Evolutionary conservation across 2,888 invertebrate species (phyloP), one percentile per base, ranked within the genome.

Genomic region (Anarsia innoxiella): DNA sequence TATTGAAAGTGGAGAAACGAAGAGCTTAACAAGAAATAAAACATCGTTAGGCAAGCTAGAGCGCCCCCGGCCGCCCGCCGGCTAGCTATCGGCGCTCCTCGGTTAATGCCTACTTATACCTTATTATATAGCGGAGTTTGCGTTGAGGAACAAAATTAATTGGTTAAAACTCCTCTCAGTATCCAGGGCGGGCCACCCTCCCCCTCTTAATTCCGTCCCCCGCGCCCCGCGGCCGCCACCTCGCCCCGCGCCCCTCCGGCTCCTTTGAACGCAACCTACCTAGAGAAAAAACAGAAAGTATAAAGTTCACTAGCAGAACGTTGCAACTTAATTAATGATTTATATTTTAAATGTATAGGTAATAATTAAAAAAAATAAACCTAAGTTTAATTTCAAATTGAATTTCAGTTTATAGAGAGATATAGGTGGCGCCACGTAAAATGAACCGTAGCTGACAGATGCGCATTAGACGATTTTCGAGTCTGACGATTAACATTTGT

Each of bases 71-170:
- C 74, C 77, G 76, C 70, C 75, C 66, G 70, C 68, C 58, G 68
- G 82, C 83, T 74, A 80, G 79, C 84, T n/a, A n/a, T n/a, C n/a
- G n/a, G n/a, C 80, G 79, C 80, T 79, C 79, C 77, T 78, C 79
- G 70, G 76, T 77, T 84, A 83, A 83, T 80, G 82, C 79, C 84
- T 84, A 83, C 84, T 84, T 83, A 83, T 84, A 84, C 80, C 83
- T 83, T 84, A 84, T 83, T 84, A 82, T 83, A 84, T 83, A 82
- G 83, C 84, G 72, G 77, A 84, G 84, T 84, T 84, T 84, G 84
- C 83, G 84, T 84, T 84, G 85, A 85, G 86, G 86, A 86, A 85
- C 86, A 86, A 86, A 86, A 86, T 86, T 86, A 86, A 86, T 86
- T 86, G 86, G 86, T 86, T 86, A 86, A 86, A 86, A 86, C 86